Evolutionary conservation across 2,888 invertebrate genomes (phyloP).

Genomic region (Plusia festucae): DNA sequence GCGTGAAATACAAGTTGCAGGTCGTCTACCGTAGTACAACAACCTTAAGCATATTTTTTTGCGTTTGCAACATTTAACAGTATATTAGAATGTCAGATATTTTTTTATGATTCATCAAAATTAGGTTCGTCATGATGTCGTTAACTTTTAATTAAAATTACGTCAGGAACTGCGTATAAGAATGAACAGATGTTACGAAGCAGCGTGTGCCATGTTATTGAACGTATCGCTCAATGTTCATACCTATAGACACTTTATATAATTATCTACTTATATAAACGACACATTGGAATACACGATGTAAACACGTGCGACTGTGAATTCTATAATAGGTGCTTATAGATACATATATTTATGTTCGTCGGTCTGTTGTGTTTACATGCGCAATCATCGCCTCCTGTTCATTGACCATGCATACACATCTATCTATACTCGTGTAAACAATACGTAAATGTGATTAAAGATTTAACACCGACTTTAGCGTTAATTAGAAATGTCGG

Average conservation of each 20-base stretch:
- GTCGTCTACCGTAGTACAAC: conserved; percentile 6
- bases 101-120: conserved; percentile 46
- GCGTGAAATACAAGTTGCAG: conserved; percentile 28
- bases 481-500: conserved; percentile 21
- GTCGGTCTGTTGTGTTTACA: conserved; percentile 52
- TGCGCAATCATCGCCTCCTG: conserved; percentile 47
- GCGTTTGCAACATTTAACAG: conserved; percentile 18
- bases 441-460: conserved; percentile 17
- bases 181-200: conserved; percentile 45
- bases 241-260: conserved; percentile 14
- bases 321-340: conserved; percentile 36
- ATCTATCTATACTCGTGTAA: conserved; percentile 12
- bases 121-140: conserved; percentile 33
- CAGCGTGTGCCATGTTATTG: conserved; percentile 38
- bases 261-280: conserved; percentile 40
- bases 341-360: conserved; percentile 32
- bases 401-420: conserved; percentile 56
- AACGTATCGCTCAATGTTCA: conserved; percentile 21
- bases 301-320: conserved; percentile 59
- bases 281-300: conserved; percentile 60
- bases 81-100: conserved; percentile 28
- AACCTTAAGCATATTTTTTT: conserved; percentile 22
- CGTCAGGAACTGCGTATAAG: conserved; percentile 38
- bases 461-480: conserved; percentile 19
- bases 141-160: conserved; percentile 55